Conservation (phyloP, 2,797 vertebrate species). For the Myotis vivesi region DNA sequence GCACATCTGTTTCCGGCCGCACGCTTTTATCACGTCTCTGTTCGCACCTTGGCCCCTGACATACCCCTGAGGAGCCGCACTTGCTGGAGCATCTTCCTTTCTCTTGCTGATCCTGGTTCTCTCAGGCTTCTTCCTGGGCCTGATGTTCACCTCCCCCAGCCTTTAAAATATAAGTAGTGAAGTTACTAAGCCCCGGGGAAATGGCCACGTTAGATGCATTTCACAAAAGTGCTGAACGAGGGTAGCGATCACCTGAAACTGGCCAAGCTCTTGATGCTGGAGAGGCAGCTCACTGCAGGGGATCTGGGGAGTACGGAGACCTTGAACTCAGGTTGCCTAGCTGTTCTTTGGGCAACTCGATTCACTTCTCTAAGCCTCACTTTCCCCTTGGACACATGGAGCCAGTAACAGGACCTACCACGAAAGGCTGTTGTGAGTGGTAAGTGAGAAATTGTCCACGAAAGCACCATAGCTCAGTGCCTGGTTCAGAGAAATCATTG, state of each 20-base stretch:
- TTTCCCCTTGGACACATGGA: not conserved
- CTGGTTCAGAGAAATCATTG: not conserved
- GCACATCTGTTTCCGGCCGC: not conserved
- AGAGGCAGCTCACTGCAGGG: fast-evolving
- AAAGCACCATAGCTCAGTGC: not conserved
- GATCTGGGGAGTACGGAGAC: fast-evolving
- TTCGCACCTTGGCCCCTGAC: not conserved
- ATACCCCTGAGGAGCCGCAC: not conserved
- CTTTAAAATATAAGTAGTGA: not conserved
- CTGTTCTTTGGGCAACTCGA: not conserved
- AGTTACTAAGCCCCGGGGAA: not conserved
- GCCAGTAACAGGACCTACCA: not conserved
- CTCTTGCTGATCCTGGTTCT: not conserved
- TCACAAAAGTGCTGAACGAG: not conserved
- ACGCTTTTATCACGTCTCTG: fast-evolving
- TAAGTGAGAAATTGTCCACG: not conserved
- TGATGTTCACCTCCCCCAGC: not conserved
- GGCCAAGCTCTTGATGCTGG: not conserved
- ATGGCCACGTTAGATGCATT: not conserved
- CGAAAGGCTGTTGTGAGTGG: not conserved
- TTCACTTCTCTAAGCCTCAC: not conserved
- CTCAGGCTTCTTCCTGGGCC: not conserved
- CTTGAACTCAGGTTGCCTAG: fast-evolving
- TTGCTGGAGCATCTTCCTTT: not conserved
- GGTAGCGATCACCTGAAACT: not conserved